phyloP scores from a whole-genome alignment of 1,140 invertebrate species.

The Temnothorax longispinosus region DNA sequence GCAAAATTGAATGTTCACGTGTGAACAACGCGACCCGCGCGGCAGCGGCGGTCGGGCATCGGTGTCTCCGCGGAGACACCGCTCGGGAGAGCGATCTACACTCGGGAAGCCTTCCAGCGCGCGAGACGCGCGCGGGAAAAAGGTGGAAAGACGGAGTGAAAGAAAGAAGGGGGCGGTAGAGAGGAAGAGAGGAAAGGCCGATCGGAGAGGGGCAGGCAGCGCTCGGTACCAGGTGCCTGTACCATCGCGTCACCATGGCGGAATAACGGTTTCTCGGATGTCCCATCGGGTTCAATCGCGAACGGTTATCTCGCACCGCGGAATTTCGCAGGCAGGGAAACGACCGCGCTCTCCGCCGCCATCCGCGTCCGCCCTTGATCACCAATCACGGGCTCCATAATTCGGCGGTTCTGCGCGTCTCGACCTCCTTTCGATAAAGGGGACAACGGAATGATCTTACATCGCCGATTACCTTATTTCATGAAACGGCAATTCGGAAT shows the following conservation, averaged over 20 bases:
- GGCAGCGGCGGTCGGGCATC: slow-evolving; percentile 57
- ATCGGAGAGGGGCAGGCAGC: slow-evolving; percentile 35
- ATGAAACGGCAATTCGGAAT: not conserved
- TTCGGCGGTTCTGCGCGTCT: slow-evolving; percentile 6
- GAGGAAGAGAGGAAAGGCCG: slow-evolving; percentile 54
- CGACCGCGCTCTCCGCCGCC: slow-evolving; percentile 61
- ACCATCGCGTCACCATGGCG: slow-evolving; percentile 75
- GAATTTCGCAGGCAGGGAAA: slow-evolving; percentile 78
- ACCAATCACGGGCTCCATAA: slow-evolving; percentile 41
- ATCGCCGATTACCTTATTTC: slow-evolving; percentile 21
- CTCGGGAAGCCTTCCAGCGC: slow-evolving; percentile 54
- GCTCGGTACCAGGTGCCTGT: slow-evolving; percentile 74
- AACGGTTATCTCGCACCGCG: slow-evolving; percentile 77
- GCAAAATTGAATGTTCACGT: slow-evolving; percentile 80
- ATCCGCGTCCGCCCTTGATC: slow-evolving; percentile 66
- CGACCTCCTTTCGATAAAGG: slow-evolving; percentile 37
- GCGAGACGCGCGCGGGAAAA: slow-evolving; percentile 40
- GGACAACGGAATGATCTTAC: not conserved
- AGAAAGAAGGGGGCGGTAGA: slow-evolving; percentile 58
- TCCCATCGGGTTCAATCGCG: slow-evolving; percentile 81
- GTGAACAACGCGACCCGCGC: slow-evolving; percentile 82
- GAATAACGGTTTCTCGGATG: slow-evolving; percentile 79
- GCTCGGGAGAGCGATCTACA: slow-evolving; percentile 54
- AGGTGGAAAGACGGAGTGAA: slow-evolving; percentile 32
- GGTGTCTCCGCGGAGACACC: slow-evolving; percentile 61